Conservation (phyloP, 2,888 invertebrate genomes). For the Dicyrtoma fusca region DNA sequence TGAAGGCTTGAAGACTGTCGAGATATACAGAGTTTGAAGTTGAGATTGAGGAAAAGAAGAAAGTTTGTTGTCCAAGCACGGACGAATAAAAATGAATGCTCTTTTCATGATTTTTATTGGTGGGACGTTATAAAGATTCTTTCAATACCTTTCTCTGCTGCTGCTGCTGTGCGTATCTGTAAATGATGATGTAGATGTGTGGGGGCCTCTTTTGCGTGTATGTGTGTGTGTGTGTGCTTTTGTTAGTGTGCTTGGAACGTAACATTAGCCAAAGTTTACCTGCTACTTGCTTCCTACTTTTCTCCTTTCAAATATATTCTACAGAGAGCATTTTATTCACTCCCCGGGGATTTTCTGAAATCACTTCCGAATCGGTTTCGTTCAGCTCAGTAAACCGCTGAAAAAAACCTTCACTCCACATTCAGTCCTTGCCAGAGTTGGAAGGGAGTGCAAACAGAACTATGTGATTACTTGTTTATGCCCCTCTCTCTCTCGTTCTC, state of each 20-base stretch:
- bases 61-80: conserved; percentile 36
- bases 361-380: conserved; percentile 41
- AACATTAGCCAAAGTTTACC: conserved; percentile 39
- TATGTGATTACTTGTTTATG: conserved; percentile 40
- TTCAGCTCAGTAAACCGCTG: conserved; percentile 39
- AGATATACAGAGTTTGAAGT: neutral
- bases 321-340: conserved; percentile 37
- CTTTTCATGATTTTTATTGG: conserved; percentile 37
- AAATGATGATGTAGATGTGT: too few species aligned
- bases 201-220: neutral
- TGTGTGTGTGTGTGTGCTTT: too few species aligned
- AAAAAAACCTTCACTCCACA: conserved; percentile 33
- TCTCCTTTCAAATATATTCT: conserved; percentile 39
- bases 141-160: conserved; percentile 28
- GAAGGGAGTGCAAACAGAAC: conserved; percentile 32
- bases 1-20: neutral
- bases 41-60: conserved; percentile 20
- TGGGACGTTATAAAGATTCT: conserved; percentile 25
- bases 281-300: conserved; percentile 31
- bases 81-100: conserved; percentile 37
- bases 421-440: conserved; percentile 27
- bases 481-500: neutral
- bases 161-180: neutral
- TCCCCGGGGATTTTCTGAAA: conserved; percentile 38
- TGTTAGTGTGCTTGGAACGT: conserved; percentile 22